Evolutionary conservation across 2,113 vertebrate genomes (phyloP).

Genomic region (Carassius auratus): DNA sequence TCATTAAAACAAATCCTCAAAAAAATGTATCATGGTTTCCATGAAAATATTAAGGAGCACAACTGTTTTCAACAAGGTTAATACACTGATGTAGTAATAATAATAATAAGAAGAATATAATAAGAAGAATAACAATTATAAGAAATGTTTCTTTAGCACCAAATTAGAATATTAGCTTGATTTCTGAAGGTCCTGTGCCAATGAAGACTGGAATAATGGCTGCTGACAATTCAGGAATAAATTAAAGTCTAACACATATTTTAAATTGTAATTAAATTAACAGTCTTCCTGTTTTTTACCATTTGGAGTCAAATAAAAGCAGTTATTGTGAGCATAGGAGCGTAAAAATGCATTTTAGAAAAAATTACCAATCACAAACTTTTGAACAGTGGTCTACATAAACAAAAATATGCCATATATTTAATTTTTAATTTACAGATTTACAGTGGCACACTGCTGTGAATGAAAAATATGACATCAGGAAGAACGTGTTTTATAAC

Average conservation of each 20-base stretch:
- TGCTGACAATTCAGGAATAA: background rate
- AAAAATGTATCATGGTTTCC: background rate
- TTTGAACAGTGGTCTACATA: background rate
- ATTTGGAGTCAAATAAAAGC: background rate
- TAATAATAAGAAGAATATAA: no score
- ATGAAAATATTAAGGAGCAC: background rate
- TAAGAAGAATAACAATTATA: background rate
- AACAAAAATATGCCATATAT: no score
- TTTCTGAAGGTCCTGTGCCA: background rate
- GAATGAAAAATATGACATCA: background rate
- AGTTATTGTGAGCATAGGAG: background rate
- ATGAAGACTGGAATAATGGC: background rate
- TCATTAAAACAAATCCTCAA: background rate
- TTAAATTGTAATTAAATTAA: background rate
- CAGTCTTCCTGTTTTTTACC: background rate
- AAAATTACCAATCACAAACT: background rate
- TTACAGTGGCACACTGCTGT: background rate
- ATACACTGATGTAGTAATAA: no score
- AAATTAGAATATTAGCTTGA: background rate
- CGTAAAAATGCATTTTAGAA: background rate
- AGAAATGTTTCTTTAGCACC: background rate
- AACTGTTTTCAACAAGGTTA: background rate
- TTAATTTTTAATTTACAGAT: background rate
- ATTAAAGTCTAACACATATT: background rate
- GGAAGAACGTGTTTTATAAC: constrained; percentile 7